Conservation (phyloP, 2,797 vertebrate species). For the Sebastolobus altivelis region DNA sequence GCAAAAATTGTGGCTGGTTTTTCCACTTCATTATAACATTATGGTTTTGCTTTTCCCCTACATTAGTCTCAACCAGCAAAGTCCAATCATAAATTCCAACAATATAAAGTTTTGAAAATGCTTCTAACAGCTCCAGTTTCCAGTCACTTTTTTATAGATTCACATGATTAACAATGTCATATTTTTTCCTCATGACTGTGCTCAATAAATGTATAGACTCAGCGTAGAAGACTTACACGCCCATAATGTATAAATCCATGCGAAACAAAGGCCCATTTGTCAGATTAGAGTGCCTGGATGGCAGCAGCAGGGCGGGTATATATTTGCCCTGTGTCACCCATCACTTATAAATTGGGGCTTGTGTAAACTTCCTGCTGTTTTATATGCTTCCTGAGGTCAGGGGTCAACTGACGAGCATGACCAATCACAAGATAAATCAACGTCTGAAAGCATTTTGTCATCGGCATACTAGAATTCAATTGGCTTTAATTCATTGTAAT, state of each 20-base stretch:
- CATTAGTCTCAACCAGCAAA: constrained; percentile 28
- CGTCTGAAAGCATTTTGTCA: constrained; percentile 69
- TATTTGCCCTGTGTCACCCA: constrained; percentile 46
- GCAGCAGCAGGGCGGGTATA: constrained; percentile 27
- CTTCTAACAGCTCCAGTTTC: not conserved
- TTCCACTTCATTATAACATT: constrained; percentile 34
- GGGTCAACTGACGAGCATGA: constrained; percentile 70
- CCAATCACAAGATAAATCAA: constrained; percentile 79
- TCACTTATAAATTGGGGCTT: constrained; percentile 69
- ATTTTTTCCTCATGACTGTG: constrained; percentile 18
- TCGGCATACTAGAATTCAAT: constrained; percentile 68
- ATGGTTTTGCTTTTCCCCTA: constrained; percentile 34
- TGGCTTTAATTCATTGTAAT: constrained; percentile 57
- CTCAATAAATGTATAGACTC: not conserved
- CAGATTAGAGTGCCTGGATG: constrained; percentile 62
- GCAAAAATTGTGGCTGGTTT: constrained; percentile 33
- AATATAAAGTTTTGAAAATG: not conserved
- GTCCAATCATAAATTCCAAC: not conserved
- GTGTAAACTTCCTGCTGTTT: constrained; percentile 84
- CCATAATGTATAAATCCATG: constrained; percentile 41
- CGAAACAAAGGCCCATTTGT: constrained; percentile 65
- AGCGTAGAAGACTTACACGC: constrained; percentile 11
- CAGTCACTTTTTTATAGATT: constrained; percentile 23
- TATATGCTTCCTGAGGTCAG: constrained; percentile 80
- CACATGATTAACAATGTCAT: constrained; percentile 35